These are phyloP conservation scores for Apoda limacodes DNA, from an alignment of 2,888 invertebrate species.

Conservation along the genomic window DNA sequence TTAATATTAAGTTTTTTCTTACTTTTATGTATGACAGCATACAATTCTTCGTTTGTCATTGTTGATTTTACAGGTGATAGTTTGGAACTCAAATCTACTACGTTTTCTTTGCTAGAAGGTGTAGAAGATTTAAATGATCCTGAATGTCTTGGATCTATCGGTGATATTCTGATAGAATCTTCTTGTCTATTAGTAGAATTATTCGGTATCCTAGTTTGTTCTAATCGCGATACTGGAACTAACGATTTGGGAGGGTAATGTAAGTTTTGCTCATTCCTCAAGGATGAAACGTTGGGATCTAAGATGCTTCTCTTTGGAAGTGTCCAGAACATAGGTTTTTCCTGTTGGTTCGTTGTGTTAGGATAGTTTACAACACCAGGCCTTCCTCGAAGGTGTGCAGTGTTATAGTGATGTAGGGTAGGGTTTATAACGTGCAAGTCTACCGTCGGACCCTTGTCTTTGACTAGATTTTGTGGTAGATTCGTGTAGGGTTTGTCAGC, in stretches of 20 bases:
- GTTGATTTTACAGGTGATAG: conserved; percentile 77
- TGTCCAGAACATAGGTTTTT: conserved; percentile 70
- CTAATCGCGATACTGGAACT: conserved; percentile 21
- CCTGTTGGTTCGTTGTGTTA: conserved; percentile 29
- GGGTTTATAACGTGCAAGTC: conserved; percentile 41
- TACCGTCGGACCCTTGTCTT: conserved; percentile 33
- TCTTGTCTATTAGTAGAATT: conserved; percentile 24
- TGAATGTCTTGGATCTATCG: conserved; percentile 73
- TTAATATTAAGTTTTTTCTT: conserved; percentile 79
- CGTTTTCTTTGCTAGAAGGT: conserved; percentile 68
- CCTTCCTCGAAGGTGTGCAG: conserved; percentile 45
- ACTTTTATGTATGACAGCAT: conserved; percentile 81
- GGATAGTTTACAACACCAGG: conserved; percentile 45
- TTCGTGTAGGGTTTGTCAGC: conserved; percentile 60
- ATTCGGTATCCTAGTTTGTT: conserved; percentile 15
- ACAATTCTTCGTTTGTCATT: conserved; percentile 83
- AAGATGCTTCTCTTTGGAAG: conserved; percentile 53
- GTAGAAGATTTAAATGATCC: conserved; percentile 77
- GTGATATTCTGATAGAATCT: conserved; percentile 72
- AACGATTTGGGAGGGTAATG: conserved; percentile 28
- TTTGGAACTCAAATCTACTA: conserved; percentile 59
- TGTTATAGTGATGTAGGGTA: conserved; percentile 37
- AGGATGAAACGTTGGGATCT: conserved; percentile 27
- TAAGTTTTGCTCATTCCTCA: conserved; percentile 27
- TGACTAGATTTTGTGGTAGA: conserved; percentile 32